These are phyloP conservation scores for Nemopilema nomurai DNA, from an alignment of 30 jellyfish, hydroid and myxozoan species.

Conservation along the genomic window DNA sequence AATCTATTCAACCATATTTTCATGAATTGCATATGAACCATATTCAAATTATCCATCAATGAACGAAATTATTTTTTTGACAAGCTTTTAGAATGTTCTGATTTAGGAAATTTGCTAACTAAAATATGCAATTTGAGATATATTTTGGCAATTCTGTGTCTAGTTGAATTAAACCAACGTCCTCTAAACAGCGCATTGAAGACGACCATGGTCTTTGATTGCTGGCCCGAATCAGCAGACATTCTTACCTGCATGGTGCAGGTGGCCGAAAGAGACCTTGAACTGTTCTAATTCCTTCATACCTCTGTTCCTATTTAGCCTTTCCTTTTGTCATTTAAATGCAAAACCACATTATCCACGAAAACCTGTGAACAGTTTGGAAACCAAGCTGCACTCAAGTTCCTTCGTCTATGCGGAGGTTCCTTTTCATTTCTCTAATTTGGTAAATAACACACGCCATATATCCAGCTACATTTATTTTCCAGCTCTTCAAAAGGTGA, in stretches of 20 bases:
- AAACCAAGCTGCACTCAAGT: background rate
- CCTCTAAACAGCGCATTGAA: background rate
- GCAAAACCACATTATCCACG: background rate
- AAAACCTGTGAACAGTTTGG: background rate
- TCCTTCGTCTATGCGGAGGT: background rate
- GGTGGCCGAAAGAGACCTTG: background rate
- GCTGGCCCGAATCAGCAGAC: background rate
- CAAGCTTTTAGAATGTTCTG: no score
- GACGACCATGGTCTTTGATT: background rate
- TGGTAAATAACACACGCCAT: background rate
- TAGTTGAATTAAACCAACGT: background rate
- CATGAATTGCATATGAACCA: no score
- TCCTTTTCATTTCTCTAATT: background rate
- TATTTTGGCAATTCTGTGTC: background rate
- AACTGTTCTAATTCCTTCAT: background rate
- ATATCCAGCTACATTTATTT: background rate
- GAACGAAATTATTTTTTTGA: no score
- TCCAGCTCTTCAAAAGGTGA: background rate
- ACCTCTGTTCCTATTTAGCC: background rate
- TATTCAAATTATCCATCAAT: no score
- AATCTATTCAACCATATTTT: no score
- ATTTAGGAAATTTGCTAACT: no score
- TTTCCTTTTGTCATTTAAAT: background rate
- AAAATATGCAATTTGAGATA: background rate
- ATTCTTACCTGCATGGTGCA: background rate